Conservation (phyloP, 2,888 invertebrate genomes). For the Crepidodera aurea region DNA sequence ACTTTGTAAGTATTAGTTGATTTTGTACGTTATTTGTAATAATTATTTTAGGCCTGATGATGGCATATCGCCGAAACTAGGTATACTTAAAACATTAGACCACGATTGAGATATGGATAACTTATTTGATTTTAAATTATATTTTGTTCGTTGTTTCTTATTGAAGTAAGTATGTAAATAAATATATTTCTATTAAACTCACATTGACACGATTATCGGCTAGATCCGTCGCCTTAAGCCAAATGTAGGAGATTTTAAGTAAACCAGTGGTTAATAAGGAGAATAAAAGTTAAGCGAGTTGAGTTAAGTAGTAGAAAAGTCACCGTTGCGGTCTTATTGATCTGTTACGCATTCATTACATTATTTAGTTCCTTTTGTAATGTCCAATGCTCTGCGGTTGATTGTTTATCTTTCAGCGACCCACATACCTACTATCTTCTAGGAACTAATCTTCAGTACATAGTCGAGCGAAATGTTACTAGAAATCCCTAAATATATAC, state of each 20-base stretch:
- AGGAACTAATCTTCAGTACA: background rate
- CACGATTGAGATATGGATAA: too few species aligned
- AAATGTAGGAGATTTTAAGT: background rate
- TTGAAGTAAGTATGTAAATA: too few species aligned
- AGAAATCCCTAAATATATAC: background rate
- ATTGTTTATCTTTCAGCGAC: conserved; percentile 14
- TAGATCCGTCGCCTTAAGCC: background rate
- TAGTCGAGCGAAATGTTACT: background rate
- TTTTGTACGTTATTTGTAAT: too few species aligned
- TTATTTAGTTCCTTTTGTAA: conserved; percentile 17
- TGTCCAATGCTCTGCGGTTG: conserved; percentile 14
- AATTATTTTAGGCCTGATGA: too few species aligned
- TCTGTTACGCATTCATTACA: conserved; percentile 28
- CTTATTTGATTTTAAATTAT: too few species aligned
- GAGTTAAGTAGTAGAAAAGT: conserved; percentile 2
- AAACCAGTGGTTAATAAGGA: background rate
- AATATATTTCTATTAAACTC: background rate
- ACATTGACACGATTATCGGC: conserved; percentile 1
- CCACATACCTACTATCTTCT: conserved; percentile 7
- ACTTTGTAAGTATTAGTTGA: too few species aligned
- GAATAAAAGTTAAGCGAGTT: background rate
- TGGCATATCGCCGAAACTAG: too few species aligned
- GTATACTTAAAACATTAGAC: too few species aligned
- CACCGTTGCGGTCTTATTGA: conserved; percentile 23
- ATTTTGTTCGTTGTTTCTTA: too few species aligned